Evolutionary conservation across 1,140 invertebrate species (phyloP).

Genomic region (Spodoptera litura): DNA sequence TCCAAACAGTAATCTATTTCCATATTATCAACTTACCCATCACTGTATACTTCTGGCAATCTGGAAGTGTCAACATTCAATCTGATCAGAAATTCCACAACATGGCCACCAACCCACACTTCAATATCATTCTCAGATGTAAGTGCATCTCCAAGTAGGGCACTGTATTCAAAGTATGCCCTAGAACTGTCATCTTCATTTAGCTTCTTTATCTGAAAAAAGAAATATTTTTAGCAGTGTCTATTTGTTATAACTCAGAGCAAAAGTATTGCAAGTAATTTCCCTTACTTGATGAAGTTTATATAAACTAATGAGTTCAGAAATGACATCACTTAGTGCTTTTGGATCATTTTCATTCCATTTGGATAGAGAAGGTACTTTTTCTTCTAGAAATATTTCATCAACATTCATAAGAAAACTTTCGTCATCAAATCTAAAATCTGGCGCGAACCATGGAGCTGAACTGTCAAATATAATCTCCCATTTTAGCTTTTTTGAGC

Average conservation of each 20-base stretch:
- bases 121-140: slow-evolving; percentile 81
- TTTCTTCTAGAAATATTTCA: slow-evolving; percentile 77
- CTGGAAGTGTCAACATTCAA: slow-evolving; percentile 79
- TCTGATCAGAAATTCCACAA: slow-evolving; percentile 82
- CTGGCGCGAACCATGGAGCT: slow-evolving; percentile 80
- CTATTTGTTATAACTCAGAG: slow-evolving; percentile 3
- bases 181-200: slow-evolving; percentile 83
- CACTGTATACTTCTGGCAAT: slow-evolving; percentile 79
- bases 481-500: slow-evolving; percentile 82
- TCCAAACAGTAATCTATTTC: no score
- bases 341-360: slow-evolving; percentile 86
- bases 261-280: neutral
- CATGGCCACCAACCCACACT: slow-evolving; percentile 80
- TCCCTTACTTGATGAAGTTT: slow-evolving; percentile 85
- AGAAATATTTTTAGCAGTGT: neutral
- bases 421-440: slow-evolving; percentile 86
- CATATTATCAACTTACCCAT: slow-evolving; percentile 65
- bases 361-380: slow-evolving; percentile 86
- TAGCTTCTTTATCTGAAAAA: slow-evolving; percentile 77
- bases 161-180: slow-evolving; percentile 83
- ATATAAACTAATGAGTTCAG: slow-evolving; percentile 85
- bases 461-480: slow-evolving; percentile 79
- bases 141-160: slow-evolving; percentile 79
- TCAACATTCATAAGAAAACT: slow-evolving; percentile 86
- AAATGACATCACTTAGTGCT: slow-evolving; percentile 85